Conservation (phyloP, 2,113 vertebrate species). For the Chiloscyllium plagiosum region DNA sequence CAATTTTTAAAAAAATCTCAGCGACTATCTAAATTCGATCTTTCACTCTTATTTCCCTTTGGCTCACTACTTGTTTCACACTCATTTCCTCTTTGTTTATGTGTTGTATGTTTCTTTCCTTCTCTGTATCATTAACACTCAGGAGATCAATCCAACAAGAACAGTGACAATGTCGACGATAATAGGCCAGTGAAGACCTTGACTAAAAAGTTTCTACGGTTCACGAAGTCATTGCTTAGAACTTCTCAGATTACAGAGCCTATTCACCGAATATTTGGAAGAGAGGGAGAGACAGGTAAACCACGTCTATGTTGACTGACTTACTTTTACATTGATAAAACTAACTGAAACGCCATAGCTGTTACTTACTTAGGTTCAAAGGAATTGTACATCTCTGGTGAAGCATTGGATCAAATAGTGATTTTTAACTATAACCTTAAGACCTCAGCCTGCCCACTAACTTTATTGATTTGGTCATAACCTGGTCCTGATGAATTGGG, state of each 20-base stretch:
- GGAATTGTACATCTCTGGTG: not conserved
- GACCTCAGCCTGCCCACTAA: not conserved
- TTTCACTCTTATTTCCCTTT: not conserved
- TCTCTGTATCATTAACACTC: not conserved
- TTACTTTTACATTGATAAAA: not conserved
- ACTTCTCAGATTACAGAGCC: not conserved
- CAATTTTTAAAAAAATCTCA: not conserved
- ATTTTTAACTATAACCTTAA: not conserved
- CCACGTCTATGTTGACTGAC: not conserved
- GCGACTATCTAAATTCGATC: not conserved
- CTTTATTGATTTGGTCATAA: not conserved
- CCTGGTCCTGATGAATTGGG: not conserved
- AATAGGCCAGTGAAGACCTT: not conserved
- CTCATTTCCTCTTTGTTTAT: not conserved
- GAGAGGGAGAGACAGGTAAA: conserved; percentile 30
- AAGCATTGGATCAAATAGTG: not conserved
- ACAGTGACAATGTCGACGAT: not conserved
- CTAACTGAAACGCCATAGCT: not conserved
- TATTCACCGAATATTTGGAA: not conserved
- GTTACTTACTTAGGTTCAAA: not conserved
- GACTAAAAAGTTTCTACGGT: not conserved
- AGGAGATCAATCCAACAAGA: not conserved
- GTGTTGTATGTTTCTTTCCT: not conserved
- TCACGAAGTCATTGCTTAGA: not conserved
- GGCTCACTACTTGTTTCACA: not conserved